These are phyloP conservation scores for Micrastur ruficollis DNA, from an alignment of 2,797 vertebrate genomes.

Conservation along the genomic window DNA sequence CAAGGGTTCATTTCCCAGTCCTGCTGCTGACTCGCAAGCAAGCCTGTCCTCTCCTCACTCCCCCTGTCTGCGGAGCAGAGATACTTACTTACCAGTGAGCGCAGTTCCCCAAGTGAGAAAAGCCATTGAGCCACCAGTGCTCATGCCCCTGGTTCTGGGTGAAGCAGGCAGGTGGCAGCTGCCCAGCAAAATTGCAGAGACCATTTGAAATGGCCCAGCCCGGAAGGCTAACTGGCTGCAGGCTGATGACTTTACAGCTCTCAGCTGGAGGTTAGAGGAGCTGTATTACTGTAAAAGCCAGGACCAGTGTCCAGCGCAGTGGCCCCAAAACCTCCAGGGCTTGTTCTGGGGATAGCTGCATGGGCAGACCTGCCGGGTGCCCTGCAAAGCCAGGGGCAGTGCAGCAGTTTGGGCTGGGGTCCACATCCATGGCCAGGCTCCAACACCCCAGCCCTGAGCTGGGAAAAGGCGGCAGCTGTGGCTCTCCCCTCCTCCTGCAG, in stretches of 20 bases:
- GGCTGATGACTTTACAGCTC: neutral
- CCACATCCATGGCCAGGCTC: neutral
- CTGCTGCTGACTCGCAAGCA: neutral
- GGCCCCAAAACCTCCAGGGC: neutral
- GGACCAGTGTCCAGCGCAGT: neutral
- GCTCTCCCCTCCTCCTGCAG: neutral
- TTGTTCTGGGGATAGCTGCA: neutral
- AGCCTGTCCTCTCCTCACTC: neutral
- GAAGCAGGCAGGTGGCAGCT: neutral
- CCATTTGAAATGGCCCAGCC: neutral
- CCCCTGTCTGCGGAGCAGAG: neutral
- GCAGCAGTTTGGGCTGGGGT: neutral
- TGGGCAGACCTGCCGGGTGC: neutral
- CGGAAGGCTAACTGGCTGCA: neutral
- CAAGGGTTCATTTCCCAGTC: neutral
- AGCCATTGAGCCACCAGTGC: accelerated
- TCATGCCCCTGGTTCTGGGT: neutral
- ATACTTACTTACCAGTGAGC: neutral
- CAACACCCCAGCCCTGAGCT: neutral
- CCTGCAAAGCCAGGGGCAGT: accelerated
- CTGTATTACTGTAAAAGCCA: neutral
- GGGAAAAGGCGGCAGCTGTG: neutral
- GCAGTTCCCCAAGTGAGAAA: accelerated
- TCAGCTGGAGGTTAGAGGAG: neutral
- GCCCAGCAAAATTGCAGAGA: neutral